Evolutionary conservation across 2,113 vertebrate species (phyloP), one percentile per base, ranked within the genome.

Genomic region (Poicephalus gulielmi): DNA sequence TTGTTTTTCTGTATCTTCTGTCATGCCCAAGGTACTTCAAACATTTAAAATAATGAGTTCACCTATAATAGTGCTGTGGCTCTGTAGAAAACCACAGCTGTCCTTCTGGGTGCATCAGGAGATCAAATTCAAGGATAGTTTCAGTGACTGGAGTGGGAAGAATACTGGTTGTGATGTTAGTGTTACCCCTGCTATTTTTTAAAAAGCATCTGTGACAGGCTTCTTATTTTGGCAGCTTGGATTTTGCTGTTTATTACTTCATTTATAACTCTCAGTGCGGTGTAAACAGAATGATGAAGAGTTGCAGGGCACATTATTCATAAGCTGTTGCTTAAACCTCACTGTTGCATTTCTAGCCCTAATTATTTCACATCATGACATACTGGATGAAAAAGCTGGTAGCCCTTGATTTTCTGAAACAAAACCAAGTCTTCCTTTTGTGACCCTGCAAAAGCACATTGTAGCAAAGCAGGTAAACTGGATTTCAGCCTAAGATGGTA

Each of bases 221-320:
- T 81, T 6, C 35, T 41, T 88, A 31, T 74, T 83, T 93, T 93
- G 50, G 33, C 71, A 75, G 80, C 19, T 63, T 68, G 69, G 13
- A 41, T 94, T 93, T 84, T 89, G 57, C 77, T 90, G 53, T 81
- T 83, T 92, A 44, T 78, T 70, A 57, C 77, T 96, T 86, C 35
- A 71, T 93, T 75, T 93, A 33, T 93, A 91, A 86, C 85, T 94
- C 68, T 93, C 41, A 82, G 4, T 73, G 66, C 80, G 79, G 28
- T 66, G 44, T 84, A 84, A 96, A 79, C 66, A 91, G 75, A 81
- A 37, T 44, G 62, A 91, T 52, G 68, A 94, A 63, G 62, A 73
- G 44, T 59, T 69, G 35, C 52, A 76, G 62, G 49, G 52, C 19
- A 47, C 10, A 8, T 74, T 88, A 79, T 86, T 92, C 83, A 67